These are phyloP conservation scores for Serrognathus titanus DNA, from an alignment of 2,888 invertebrate genomes.

Conservation along the genomic window DNA sequence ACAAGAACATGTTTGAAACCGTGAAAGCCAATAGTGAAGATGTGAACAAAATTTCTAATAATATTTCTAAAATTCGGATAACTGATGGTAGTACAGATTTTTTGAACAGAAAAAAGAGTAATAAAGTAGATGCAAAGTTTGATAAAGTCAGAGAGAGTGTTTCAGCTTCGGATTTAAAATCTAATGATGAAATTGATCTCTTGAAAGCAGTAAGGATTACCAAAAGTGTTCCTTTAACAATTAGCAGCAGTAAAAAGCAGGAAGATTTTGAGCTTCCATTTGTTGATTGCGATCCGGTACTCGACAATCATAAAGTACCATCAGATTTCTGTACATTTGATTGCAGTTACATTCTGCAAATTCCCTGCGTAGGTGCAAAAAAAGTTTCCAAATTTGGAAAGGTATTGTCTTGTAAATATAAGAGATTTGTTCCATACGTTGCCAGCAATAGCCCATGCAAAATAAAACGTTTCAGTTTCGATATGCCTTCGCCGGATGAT, in stretches of 20 bases:
- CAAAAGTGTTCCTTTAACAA: slow-evolving; percentile 27
- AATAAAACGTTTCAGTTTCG: slow-evolving; percentile 53
- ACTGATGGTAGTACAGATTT: background rate
- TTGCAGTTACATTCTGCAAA: slow-evolving; percentile 22
- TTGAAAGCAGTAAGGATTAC: slow-evolving; percentile 43
- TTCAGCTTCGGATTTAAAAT: too few relatives aligned
- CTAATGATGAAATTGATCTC: slow-evolving; percentile 43
- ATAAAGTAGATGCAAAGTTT: too few relatives aligned
- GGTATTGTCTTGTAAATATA: slow-evolving; percentile 36
- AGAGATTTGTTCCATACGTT: slow-evolving; percentile 18
- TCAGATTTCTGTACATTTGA: slow-evolving; percentile 35
- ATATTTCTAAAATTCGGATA: slow-evolving; percentile 29
- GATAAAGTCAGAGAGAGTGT: background rate
- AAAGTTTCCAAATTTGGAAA: slow-evolving; percentile 52
- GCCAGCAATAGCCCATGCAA: slow-evolving; percentile 2
- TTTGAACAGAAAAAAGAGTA: background rate
- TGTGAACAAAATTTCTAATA: slow-evolving; percentile 22
- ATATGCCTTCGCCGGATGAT: slow-evolving; percentile 61
- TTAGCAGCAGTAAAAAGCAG: slow-evolving; percentile 12
- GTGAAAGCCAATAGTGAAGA: slow-evolving; percentile 5
- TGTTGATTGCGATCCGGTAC: slow-evolving; percentile 40
- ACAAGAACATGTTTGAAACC: background rate
- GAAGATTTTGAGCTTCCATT: slow-evolving; percentile 43
- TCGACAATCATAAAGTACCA: slow-evolving; percentile 18
- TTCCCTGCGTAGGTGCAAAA: slow-evolving; percentile 29